Evolutionary conservation across 2,113 vertebrate species (phyloP), one percentile per base, ranked within the genome.

Genomic region (Salminus brasiliensis): DNA sequence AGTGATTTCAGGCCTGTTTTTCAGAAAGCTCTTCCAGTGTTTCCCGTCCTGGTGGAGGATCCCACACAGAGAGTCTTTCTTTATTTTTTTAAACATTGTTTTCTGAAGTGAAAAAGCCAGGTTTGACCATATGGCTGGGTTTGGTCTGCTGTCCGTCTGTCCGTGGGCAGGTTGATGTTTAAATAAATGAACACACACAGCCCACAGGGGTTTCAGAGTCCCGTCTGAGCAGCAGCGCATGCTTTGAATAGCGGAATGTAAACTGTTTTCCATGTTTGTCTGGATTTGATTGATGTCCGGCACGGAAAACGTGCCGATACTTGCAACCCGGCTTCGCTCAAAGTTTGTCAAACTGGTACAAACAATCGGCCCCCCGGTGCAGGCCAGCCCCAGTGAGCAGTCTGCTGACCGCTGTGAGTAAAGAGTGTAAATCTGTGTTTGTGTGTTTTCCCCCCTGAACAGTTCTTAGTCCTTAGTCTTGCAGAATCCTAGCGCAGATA

Each of bases 181-280:
- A 25, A 23, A 55, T 13, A 55, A 25, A 55, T 23, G 52, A 55
- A 25, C 52, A 23, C 5, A 23, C 52, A 23, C 16, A 25, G 4
- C n/a, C 5, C 13, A 7, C 5, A 11, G 5, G 23, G 49, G 21
- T 55, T 47, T 43, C 25, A 12, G 21, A 6, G 16, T 12, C 16
- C 5, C 47, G 18, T 15, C 21, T 62, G 21, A 53, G 27, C 15
- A 7, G 16, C 39, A 32, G 39, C 62, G 16, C 41, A 34, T 81
- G 34, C 63, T 67, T 63, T 71, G 55, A 55, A 25, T 62, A 29
- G n/a, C 52, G 43, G 41, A 49, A 32, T 60, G 41, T 81, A 69
- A 65, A 74, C 47, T 47, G 62, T 81, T 75, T 60, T 65, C 70
- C 27, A 70, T 74, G 57, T 81, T 81, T 72, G 74, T 55, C 60